Percentiles rank a stretch among this genome's conserved stretches.
phyloP scores from a whole-genome alignment of 2,888 invertebrate genomes.

The Leucophenga maculata region DNA sequence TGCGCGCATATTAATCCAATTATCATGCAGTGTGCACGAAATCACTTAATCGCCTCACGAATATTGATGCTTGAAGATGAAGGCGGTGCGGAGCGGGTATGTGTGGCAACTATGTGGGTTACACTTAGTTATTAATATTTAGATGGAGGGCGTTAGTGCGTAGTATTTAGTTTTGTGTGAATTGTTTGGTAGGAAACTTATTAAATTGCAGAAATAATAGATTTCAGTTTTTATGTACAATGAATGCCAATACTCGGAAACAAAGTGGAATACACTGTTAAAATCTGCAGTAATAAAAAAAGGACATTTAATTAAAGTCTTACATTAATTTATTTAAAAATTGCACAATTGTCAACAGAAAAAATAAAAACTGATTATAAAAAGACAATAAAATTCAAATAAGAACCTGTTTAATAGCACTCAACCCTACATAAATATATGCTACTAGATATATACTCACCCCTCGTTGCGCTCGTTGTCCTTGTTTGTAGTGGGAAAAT shows the following conservation, averaged over 20 bases:
- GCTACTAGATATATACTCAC: no score
- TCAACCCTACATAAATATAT: not conserved
- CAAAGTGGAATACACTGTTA: no score
- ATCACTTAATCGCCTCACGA: conserved; percentile 67
- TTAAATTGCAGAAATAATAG: no score
- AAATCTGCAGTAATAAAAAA: no score
- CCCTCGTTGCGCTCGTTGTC: not conserved
- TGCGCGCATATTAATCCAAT: conserved; percentile 68
- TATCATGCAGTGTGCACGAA: conserved; percentile 63
- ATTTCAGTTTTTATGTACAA: no score
- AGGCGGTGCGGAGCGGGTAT: not conserved
- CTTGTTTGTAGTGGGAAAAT: conserved; percentile 17
- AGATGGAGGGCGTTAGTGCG: no score
- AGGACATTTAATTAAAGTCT: not conserved
- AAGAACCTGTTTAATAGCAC: not conserved
- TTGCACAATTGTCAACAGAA: not conserved
- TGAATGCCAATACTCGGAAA: no score
- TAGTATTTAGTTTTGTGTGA: no score
- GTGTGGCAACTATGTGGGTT: conserved; percentile 29
- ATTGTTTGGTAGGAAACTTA: no score
- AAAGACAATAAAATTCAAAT: not conserved
- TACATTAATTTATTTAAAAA: not conserved
- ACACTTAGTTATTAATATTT: conserved; percentile 38
- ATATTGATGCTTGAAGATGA: conserved; percentile 32
- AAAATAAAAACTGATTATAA: not conserved